phyloP scores from a whole-genome alignment of 2,888 invertebrate genomes.

The Eustalomyia histrio region DNA sequence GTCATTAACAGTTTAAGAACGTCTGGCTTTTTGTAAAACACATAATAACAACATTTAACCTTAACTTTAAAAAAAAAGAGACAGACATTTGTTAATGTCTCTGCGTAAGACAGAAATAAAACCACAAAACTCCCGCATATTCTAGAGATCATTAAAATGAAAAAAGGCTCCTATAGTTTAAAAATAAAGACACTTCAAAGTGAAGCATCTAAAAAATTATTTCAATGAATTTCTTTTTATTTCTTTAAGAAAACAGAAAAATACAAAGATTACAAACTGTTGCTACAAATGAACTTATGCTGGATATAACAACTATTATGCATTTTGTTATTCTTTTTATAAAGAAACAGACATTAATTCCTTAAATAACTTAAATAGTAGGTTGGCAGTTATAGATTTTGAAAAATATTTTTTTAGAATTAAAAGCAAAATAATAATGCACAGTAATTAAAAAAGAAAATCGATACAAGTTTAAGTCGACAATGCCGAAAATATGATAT shows the following conservation, averaged over 20 bases:
- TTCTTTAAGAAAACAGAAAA: background rate
- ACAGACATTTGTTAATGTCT: slow-evolving; percentile 2
- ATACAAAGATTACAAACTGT: background rate
- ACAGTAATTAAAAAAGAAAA: too few species aligned
- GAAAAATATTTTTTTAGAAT: too few species aligned
- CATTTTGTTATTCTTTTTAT: background rate
- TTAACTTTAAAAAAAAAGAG: slow-evolving; percentile 20
- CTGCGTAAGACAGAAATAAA: slow-evolving; percentile 7
- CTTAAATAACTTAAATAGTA: background rate
- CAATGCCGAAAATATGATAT: too few species aligned
- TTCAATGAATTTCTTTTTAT: background rate
- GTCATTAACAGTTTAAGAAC: slow-evolving; percentile 10
- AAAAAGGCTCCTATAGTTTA: slow-evolving; percentile 7
- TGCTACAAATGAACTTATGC: slow-evolving; percentile 1
- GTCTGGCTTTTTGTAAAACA: slow-evolving; percentile 16
- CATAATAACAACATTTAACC: slow-evolving; percentile 30
- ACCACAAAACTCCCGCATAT: slow-evolving; percentile 32
- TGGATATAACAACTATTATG: background rate
- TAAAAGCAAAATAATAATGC: too few species aligned
- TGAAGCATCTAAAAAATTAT: background rate
- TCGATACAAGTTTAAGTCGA: too few species aligned
- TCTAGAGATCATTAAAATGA: slow-evolving; percentile 26
- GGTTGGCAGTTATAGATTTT: background rate
- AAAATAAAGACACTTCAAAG: background rate
- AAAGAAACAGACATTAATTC: background rate